Base-by-base conservation (phyloP, 2,113 vertebrate genomes). In the Zosterops lateralis region DNA sequence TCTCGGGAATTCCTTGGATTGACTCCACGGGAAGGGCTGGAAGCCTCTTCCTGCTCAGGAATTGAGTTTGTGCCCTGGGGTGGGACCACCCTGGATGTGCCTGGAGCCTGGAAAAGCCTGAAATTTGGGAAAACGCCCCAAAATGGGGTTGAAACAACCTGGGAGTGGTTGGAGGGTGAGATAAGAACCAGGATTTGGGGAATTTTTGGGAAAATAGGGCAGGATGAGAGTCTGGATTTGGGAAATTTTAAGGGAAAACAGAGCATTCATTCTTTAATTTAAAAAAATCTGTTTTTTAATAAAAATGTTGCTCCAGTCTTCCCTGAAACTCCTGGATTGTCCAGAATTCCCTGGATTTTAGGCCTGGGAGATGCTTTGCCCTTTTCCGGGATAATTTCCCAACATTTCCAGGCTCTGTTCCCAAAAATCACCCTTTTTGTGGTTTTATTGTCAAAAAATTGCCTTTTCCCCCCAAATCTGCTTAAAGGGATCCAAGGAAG, bases 371-470 rank as follows among this genome's bases (percentile, higher is more conserved):
- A 24, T 1, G 29, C 12, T 84, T 58, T 24, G 45, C 20, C 31
- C 31, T 56, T 56, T 56, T 31, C 54, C 2, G 8, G 80, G 54
- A 19, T 25, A 10, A 76, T 48, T 84, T 62, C 2, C 12, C 32
- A 26, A 17, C 57, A 14, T 58, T 11, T 28, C 1, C 6, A 29
- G 19, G 34, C 28, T 53, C 11, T 2, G 1, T 17, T 51, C 11
- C 1, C 45, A 10, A 50, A 70, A 70, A 38, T 22, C 22, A 5
- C 34, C 14, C 8, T 21, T 73, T 42, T 60, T 4, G 19, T 2
- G 2, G 19, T 2, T 56, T 51, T 40, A 6, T 26, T 19, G 38
- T 44, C 8, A 21, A 38, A 67, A 66, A n/a, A 17, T 0, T 1
- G 1, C 21, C 6, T 57, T 75, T 40, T 31, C 51, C 38, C 24